Evolutionary conservation across 2,113 vertebrate genomes (phyloP), one percentile per base, ranked within the genome.

Genomic region (Garra rufa): DNA sequence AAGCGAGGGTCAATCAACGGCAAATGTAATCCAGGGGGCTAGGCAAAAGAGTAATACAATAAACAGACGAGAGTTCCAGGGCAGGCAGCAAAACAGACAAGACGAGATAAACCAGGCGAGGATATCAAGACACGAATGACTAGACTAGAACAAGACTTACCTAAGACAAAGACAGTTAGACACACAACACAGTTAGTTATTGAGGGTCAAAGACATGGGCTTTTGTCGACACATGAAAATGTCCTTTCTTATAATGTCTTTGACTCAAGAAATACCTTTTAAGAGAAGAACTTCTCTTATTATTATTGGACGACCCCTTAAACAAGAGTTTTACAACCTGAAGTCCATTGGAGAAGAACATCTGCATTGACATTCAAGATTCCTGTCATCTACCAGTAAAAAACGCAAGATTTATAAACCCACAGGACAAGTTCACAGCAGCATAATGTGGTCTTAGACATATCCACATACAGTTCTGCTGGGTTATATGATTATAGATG

Each of bases 291-390:
- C 38, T 41, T 11, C 17, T 46, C 70, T 46, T 73, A 15, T 46
- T 46, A 46, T 46, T 19, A 46, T 46, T 46, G 6, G 41, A 24
- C n/a, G 13, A 43, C 38, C 67, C 34, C 21, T 70, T 11, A 70
- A n/a, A n/a, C 5, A 0, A 26, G 19, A 70, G 67, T 70, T 70
- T n/a, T 41, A 70, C 19, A n/a, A 44, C 21, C 41, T 44, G 13
- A 73, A 46, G 70, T 73, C 41, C 38, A 14, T 44, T 24, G 26
- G 8, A 52, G n/a, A 76, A n/a, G 17, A 76, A 24, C 30, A 9
- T 77, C 30, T 57, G 50, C 19, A 57, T 21, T 76, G 34, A 73
- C n/a, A 46, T 73, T 73, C 41, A 43, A 46, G 30, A 77, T 57
- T 52, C 2, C 5, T 11, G 73, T 21, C 2, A 10, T 34, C 30